Evolutionary conservation across 2,797 vertebrate species (phyloP).

Genomic region (Lycodopsis pacificus): DNA sequence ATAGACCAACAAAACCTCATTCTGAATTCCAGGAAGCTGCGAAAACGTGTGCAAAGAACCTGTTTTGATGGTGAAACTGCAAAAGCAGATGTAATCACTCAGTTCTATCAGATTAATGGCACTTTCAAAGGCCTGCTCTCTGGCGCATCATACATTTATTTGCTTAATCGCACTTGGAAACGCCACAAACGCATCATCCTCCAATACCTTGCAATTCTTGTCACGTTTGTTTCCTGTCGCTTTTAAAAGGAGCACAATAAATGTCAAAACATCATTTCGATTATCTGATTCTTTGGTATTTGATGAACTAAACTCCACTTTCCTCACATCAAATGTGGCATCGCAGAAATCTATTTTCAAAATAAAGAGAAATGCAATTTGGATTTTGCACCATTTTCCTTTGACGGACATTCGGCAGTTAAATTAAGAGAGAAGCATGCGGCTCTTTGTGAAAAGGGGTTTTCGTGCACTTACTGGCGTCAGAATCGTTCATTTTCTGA

Average conservation of each 20-base stretch:
- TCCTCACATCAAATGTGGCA: background rate
- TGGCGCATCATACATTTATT: too few relatives aligned
- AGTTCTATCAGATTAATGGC: too few relatives aligned
- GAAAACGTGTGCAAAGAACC: background rate
- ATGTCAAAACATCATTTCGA: slow-evolving; percentile 2
- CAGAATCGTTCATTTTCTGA: background rate
- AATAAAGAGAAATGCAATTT: background rate
- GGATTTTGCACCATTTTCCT: background rate
- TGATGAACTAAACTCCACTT: background rate
- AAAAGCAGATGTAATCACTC: too few relatives aligned
- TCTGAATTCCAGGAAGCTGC: background rate
- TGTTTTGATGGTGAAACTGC: too few relatives aligned
- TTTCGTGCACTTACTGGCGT: background rate
- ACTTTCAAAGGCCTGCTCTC: too few relatives aligned
- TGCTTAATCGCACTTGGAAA: too few relatives aligned
- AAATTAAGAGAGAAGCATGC: background rate
- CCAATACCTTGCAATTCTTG: too few relatives aligned
- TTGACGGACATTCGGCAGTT: background rate
- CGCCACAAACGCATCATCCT: too few relatives aligned
- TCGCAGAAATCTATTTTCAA: background rate
- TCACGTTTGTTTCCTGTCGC: too few relatives aligned
- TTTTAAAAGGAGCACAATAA: background rate
- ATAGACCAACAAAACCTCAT: background rate
- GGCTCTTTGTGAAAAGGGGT: background rate
- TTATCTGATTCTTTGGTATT: background rate